Base-by-base conservation (phyloP, 2,888 invertebrate species). In the Anaspis maculata region DNA sequence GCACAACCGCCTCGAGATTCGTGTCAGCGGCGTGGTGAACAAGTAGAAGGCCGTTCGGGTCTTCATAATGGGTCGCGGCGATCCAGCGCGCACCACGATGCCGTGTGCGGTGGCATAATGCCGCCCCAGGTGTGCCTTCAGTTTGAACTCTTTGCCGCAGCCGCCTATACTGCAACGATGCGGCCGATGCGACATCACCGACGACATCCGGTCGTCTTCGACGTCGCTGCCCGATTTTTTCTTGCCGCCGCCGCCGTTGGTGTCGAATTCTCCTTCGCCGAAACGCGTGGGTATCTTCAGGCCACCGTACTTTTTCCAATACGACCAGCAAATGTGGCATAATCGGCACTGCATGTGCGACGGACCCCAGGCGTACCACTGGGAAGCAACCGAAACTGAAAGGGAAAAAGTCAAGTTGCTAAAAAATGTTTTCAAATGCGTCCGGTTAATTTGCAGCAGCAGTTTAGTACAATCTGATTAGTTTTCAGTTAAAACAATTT, bases 231-330 rank as follows among this genome's bases (percentile, higher is more conserved):
- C 61, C n/a, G 60, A 58, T 44, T 58, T 62, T 48, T 63, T 71
- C 43, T 39, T 39, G 13, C 70, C 71, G 40, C 66, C 68, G 23
- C 67, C 68, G 27, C 67, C 68, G 27, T 57, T 52, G 24, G 51
- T 52, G 33, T 71, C 70, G 44, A 63, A 66, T 30, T 66, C 67
- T 21, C 66, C 67, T 26, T 67, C 68, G 41, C 69, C 67, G 45
- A 69, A 66, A 46, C 72, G 69, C 22, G 73, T 75, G n/a, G 75
- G 70, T 49, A 81, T 80, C 71, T 92, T 94, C 30, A 98, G 77
- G 40, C 96, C 97, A 36, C 96, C 97, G 67, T 92, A 95, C 66
- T 94, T 94, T 68, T 96, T 97, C 96, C 97, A 98, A 65, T 95
- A 95, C 43, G 78, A 78, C 95, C 95, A 98, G 67, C 98, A 99